These are phyloP conservation scores for Siniperca undulata DNA, from an alignment of 2,797 vertebrate genomes.

Conservation along the genomic window DNA sequence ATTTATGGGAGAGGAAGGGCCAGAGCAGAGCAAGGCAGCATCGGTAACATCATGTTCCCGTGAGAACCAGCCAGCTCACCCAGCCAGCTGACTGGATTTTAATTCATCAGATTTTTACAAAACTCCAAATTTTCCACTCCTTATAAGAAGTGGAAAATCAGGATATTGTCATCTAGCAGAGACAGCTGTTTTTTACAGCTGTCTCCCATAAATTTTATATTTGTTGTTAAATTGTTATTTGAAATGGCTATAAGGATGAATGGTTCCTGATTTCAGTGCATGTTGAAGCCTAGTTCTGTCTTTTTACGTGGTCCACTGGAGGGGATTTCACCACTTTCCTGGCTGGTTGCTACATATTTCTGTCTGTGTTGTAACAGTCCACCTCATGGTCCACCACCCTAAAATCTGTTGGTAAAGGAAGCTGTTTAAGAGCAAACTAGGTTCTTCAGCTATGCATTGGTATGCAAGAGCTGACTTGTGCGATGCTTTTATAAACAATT, in stretches of 20 bases:
- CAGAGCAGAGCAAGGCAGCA: conserved; percentile 43
- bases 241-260: neutral
- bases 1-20: conserved; percentile 42
- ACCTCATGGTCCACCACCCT: neutral
- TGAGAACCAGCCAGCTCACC: conserved; percentile 61
- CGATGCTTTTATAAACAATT: conserved; percentile 17
- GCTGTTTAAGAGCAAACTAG: neutral
- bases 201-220: neutral
- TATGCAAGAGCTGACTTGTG: conserved; percentile 17
- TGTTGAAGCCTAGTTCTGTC: neutral
- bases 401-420: conserved; percentile 21
- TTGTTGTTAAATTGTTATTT: neutral
- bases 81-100: conserved; percentile 25
- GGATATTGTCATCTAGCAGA: neutral
- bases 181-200: neutral
- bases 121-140: conserved; percentile 14
- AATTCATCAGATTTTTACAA: conserved; percentile 32
- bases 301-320: neutral
- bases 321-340: conserved; percentile 40
- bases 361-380: conserved; percentile 32
- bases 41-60: conserved; percentile 63
- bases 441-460: conserved; percentile 14
- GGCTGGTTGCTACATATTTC: conserved; percentile 27
- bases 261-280: conserved; percentile 7
- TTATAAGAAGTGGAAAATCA: conserved; percentile 50